phyloP scores from a whole-genome alignment of 1,140 invertebrate genomes.

The Drusus annulatus region DNA sequence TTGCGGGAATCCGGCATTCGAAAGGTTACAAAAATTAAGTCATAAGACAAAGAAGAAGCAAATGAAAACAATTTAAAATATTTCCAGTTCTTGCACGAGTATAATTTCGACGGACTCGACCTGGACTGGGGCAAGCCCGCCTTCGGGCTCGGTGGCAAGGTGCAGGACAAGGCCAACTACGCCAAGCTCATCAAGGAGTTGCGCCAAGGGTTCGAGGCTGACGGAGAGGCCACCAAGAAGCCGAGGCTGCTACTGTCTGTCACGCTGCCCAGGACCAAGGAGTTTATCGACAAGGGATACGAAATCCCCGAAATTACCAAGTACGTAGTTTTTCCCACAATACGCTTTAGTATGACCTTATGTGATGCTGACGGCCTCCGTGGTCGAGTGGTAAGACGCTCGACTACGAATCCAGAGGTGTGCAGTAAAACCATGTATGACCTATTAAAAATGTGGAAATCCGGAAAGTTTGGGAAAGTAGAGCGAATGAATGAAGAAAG shows the following conservation, averaged over 20 bases:
- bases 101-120: constrained; percentile 21
- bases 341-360: too few relatives aligned
- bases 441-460: too few relatives aligned
- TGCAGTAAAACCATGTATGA: too few relatives aligned
- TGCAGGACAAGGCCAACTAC: constrained; percentile 7
- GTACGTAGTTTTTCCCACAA: background rate
- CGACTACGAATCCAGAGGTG: too few relatives aligned
- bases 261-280: background rate
- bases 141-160: background rate
- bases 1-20: too few relatives aligned
- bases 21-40: too few relatives aligned
- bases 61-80: too few relatives aligned
- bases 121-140: constrained; percentile 5
- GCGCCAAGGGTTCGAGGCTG: constrained; percentile 7
- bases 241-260: background rate
- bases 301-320: background rate
- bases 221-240: background rate
- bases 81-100: constrained; percentile 11
- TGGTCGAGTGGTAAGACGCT: too few relatives aligned
- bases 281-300: constrained; percentile 18
- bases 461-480: too few relatives aligned
- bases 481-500: too few relatives aligned
- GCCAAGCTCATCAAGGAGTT: constrained; percentile 9
- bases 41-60: too few relatives aligned
- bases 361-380: too few relatives aligned